These are phyloP conservation scores for Gymnothorax reevesii DNA, from an alignment of 2,797 vertebrate species.

Conservation along the genomic window DNA sequence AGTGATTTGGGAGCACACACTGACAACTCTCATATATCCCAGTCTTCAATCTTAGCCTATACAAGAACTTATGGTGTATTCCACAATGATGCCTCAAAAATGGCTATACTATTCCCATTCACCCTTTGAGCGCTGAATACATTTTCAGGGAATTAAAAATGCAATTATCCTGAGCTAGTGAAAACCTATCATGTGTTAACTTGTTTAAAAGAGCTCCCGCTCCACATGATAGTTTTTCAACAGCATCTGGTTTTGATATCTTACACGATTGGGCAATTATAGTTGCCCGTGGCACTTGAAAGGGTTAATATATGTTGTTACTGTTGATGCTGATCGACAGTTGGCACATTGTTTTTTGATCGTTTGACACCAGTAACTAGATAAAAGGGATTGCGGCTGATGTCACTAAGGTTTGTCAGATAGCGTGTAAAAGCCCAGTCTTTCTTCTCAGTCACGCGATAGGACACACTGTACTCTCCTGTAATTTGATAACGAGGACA, in stretches of 20 bases:
- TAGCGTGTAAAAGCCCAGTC: background rate
- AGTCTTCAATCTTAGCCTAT: background rate
- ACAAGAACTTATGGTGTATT: background rate
- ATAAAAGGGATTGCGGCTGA: background rate
- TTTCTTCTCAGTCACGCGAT: background rate
- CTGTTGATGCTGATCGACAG: background rate
- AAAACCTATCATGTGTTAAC: no score
- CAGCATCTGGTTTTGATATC: no score
- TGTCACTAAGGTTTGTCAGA: background rate
- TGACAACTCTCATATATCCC: no score
- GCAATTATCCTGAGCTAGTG: no score
- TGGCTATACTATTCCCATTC: no score
- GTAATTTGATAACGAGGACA: background rate
- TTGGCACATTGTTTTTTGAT: background rate
- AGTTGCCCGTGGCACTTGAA: no score
- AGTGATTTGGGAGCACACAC: no score
- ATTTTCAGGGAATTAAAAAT: no score
- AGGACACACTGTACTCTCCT: background rate
- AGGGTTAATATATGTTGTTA: background rate
- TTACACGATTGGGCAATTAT: no score
- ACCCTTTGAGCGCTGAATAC: no score
- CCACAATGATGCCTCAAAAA: background rate
- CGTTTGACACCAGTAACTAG: background rate
- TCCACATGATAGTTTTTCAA: no score
- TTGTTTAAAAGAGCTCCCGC: no score